phyloP scores from a whole-genome alignment of 92 coral and sea anemone species.

The Epizoanthus illoricatus region DNA sequence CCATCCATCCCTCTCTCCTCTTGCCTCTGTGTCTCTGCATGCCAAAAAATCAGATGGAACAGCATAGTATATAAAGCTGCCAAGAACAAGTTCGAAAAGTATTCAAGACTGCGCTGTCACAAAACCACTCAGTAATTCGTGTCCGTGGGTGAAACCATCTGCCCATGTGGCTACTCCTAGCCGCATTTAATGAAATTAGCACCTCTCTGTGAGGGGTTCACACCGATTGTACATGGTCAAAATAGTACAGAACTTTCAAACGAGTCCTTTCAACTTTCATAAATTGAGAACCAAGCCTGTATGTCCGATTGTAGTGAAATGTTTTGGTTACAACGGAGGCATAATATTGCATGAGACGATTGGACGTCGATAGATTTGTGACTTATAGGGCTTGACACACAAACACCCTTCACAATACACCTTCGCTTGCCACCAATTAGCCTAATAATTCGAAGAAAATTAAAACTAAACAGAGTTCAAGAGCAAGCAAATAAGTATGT shows the following conservation, averaged over 20 bases:
- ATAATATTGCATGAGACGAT: no score
- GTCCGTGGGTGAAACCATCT: neutral
- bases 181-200: slow-evolving; percentile 41
- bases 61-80: neutral
- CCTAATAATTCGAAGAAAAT: neutral
- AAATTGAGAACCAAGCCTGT: no score
- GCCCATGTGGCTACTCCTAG: slow-evolving; percentile 19
- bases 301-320: no score
- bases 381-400: neutral
- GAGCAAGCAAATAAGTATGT: slow-evolving; percentile 14
- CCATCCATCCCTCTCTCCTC: no score
- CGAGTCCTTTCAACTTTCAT: no score
- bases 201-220: slow-evolving; percentile 6
- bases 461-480: neutral
- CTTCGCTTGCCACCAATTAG: slow-evolving; percentile 9
- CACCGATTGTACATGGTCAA: neutral
- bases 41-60: no score
- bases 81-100: neutral
- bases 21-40: no score
- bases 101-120: slow-evolving; percentile 1
- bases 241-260: neutral
- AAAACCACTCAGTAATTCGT: slow-evolving; percentile 5
- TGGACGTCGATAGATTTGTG: no score
- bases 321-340: no score
- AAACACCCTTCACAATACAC: slow-evolving; percentile 1